A percentile compares a stretch with the other conserved stretches of the same genome.
Conservation (phyloP, 2,113 vertebrate species). For the Pseudorectes ferrugineus region DNA sequence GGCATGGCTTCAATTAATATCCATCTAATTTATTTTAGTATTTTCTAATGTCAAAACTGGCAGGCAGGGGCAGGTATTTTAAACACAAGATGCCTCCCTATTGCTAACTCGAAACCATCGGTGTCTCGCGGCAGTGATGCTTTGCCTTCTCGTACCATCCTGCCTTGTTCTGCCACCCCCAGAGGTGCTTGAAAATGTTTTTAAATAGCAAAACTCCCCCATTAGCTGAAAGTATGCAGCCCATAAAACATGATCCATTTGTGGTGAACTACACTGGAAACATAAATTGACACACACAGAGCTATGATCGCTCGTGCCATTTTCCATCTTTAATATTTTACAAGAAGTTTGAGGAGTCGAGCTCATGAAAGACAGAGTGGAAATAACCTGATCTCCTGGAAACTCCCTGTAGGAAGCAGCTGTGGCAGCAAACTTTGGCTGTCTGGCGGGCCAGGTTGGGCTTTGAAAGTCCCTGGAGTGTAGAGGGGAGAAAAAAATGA, state of each 20-base stretch:
- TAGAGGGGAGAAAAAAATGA: neutral
- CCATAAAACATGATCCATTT: conserved; percentile 59
- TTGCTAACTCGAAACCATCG: neutral
- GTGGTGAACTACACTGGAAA: conserved; percentile 54
- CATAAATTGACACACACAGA: conserved; percentile 35
- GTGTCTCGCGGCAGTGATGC: neutral
- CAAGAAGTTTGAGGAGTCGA: conserved; percentile 56
- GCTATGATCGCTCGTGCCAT: conserved; percentile 36
- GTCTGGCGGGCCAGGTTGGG: neutral
- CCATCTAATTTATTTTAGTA: neutral
- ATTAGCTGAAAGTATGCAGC: conserved; percentile 52
- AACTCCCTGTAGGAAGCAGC: conserved; percentile 3
- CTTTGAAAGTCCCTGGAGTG: neutral
- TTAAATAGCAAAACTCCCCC: conserved; percentile 43
- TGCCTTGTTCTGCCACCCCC: conserved; percentile 24
- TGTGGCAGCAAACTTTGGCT: neutral
- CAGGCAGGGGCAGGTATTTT: neutral
- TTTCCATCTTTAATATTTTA: conserved; percentile 66
- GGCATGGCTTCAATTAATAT: neutral
- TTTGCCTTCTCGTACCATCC: neutral
- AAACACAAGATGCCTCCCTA: neutral
- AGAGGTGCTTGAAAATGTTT: conserved; percentile 42
- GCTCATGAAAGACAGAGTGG: conserved; percentile 25
- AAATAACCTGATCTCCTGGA: conserved; percentile 31
- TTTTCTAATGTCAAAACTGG: neutral